Base-by-base conservation (phyloP, 2,888 invertebrate species). In the Zelleria hepariella region DNA sequence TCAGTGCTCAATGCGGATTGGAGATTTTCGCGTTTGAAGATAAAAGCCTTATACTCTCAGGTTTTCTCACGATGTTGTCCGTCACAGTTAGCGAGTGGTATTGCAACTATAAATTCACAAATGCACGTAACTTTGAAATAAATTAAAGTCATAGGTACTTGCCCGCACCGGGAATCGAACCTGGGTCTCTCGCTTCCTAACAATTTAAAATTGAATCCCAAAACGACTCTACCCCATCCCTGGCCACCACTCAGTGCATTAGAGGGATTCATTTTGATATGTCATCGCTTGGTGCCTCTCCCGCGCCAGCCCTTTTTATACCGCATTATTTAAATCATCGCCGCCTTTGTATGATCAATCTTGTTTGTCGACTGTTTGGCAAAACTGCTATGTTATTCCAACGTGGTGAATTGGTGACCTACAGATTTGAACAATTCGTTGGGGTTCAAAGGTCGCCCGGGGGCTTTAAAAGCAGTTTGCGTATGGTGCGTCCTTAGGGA, bases 191-290 rank as follows among this genome's bases (percentile, higher is more conserved):
- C n/a, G n/a, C n/a, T n/a, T n/a, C n/a, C n/a, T n/a, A n/a, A n/a
- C n/a, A n/a, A n/a, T n/a, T n/a, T n/a, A n/a, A n/a, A n/a, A n/a
- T n/a, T n/a, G n/a, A n/a, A n/a, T n/a, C 7, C 7, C 49, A 27
- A 5, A 2, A 8, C 52, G 47, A 24, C 61, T 61, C 61, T 26
- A 58, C 47, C 18, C 21, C 23, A 21, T 48, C 47, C 42, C 21
- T 55, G 52, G 48, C 23, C 23, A 54, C 10, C 18, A 42, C 42
- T 27, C 15, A 20, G 32, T 77, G 73, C 81, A 85, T 86, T 85
- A 85, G n/a, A n/a, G 75, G 79, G 74, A 83, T 86, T 80, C 82
- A 80, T 86, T 85, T 78, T 84, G 85, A 82, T 80, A 81, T 83
- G 82, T 86, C 86, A 85, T 86, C 82, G 74, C 71, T 67, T 62